phyloP scores from a whole-genome alignment of 2,113 vertebrate genomes.

The Chunga burmeisteri region DNA sequence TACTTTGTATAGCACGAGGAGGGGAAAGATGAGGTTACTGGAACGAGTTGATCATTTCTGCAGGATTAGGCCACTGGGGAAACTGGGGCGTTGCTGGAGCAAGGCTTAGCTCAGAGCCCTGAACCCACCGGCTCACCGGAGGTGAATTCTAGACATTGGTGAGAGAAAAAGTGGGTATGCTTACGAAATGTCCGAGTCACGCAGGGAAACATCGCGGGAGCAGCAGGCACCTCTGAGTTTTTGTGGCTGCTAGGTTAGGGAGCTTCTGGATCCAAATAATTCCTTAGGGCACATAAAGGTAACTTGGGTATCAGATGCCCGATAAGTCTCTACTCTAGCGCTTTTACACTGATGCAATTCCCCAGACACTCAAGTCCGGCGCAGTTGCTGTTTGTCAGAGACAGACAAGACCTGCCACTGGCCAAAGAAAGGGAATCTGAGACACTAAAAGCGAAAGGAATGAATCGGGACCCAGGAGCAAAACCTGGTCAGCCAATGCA shows the following conservation, averaged over 20 bases:
- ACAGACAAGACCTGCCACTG: neutral
- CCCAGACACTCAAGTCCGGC: neutral
- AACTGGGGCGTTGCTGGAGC: neutral
- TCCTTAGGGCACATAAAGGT: neutral
- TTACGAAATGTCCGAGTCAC: accelerated
- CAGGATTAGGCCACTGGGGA: neutral
- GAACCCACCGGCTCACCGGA: neutral
- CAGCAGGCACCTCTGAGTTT: neutral
- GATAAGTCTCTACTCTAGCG: neutral
- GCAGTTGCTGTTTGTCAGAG: neutral
- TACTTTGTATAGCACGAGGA: neutral
- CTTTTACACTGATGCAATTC: neutral
- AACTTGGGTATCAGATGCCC: neutral
- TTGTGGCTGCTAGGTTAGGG: neutral
- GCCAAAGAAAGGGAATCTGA: neutral
- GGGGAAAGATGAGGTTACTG: neutral
- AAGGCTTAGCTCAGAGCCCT: neutral
- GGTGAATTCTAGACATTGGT: neutral
- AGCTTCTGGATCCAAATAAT: neutral
- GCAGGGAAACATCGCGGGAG: accelerated
- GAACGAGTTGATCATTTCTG: neutral
- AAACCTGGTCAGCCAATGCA: neutral
- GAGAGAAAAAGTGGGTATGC: accelerated
- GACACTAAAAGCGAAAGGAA: neutral
- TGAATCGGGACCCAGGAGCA: neutral